Conservation (phyloP, 92 coral and sea anemone genomes). For the Phenganax subtilis region DNA sequence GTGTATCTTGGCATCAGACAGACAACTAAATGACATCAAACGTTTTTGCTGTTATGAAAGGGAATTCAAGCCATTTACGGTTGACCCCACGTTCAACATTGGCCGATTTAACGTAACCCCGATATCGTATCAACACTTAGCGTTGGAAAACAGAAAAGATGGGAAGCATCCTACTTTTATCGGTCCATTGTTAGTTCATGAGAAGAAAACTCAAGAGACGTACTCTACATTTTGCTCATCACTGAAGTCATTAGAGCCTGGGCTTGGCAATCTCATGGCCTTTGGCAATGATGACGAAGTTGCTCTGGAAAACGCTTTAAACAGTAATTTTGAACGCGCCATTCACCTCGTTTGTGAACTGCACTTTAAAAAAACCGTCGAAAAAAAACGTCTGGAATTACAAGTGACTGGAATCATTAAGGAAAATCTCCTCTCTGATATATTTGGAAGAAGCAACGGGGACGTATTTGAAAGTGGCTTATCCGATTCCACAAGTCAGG, state of each 20-base stretch:
- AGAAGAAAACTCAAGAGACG: too few species aligned
- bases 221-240: too few species aligned
- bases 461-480: constrained; percentile 31
- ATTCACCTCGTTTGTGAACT: constrained; percentile 8
- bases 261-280: too few species aligned
- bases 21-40: constrained; percentile 48
- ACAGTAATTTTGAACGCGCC: constrained; percentile 23
- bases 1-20: constrained; percentile 48
- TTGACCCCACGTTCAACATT: constrained; percentile 54
- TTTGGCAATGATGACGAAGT: too few species aligned
- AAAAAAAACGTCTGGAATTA: constrained; percentile 6
- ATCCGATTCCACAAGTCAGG: constrained; percentile 12
- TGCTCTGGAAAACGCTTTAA: constrained; percentile 9
- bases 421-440: constrained; percentile 11
- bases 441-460: constrained; percentile 14
- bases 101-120: too few species aligned
- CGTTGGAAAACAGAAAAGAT: too few species aligned
- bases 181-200: too few species aligned
- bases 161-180: too few species aligned
- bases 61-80: constrained; percentile 53
- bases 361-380: constrained; percentile 11
- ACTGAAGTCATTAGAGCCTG: too few species aligned
- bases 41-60: constrained; percentile 54
- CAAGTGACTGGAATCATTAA: background rate
- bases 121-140: too few species aligned